A percentile compares a stretch with the other conserved stretches of the same genome.
Conservation (phyloP, 2,888 invertebrate genomes). For the Stegana nigrithorax region DNA sequence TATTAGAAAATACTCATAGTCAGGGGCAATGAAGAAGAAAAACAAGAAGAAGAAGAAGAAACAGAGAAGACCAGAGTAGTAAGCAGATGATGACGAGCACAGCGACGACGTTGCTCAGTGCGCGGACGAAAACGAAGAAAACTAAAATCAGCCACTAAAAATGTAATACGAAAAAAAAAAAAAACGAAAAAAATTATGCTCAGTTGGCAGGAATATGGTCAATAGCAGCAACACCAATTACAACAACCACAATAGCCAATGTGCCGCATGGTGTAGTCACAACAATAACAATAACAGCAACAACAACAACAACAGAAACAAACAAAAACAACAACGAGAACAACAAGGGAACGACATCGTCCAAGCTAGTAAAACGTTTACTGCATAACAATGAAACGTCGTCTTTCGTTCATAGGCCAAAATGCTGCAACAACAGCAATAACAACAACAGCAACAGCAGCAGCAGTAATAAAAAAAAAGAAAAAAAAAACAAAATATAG, state of each 20-base stretch:
- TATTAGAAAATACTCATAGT: constrained; percentile 54
- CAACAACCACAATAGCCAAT: too few relatives aligned
- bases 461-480: not conserved
- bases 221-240: constrained; percentile 15
- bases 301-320: too few relatives aligned
- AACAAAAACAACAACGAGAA: too few relatives aligned
- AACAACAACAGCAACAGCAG: constrained; percentile 6
- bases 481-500: not conserved
- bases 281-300: too few relatives aligned
- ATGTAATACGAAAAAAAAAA: constrained; percentile 21
- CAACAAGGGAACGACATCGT: not conserved
- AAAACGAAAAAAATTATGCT: too few relatives aligned
- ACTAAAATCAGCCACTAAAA: constrained; percentile 29
- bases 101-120: not conserved
- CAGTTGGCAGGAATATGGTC: not conserved
- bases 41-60: not conserved
- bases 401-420: constrained; percentile 19
- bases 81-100: not conserved
- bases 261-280: too few relatives aligned
- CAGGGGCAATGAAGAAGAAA: too few relatives aligned
- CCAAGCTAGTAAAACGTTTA: constrained; percentile 45
- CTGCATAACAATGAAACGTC: constrained; percentile 54
- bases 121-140: constrained; percentile 30
- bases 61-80: not conserved
- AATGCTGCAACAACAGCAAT: constrained; percentile 16